Base-by-base conservation (phyloP, 37 sponge, comb jelly and placozoan species). In the Aplysina aerophoba region DNA sequence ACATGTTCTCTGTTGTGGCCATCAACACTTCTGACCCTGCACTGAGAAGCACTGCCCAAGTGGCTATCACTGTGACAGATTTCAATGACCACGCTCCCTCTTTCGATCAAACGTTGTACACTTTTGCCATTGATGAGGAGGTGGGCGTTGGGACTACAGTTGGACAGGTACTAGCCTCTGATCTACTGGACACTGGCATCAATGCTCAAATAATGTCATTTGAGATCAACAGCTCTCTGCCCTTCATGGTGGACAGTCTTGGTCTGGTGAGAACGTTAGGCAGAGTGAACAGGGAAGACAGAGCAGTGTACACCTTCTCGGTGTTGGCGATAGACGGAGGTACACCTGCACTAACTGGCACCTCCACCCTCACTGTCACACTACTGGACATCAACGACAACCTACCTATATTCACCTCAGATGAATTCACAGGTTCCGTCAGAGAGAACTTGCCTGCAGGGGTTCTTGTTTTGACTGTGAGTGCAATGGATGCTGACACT, bases 291-390 rank as follows among this genome's bases (percentile, higher is more conserved):
- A 61, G 87, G 34, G 93, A 93, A 73, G 24, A 16, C 5, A 31
- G 24, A 31, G 63, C 65, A 0, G 19, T 16, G 2, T 83, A 88
- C 33, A 27, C 58, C 0, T 79, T 90, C 16, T 66, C 55, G 1
- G 86, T 94, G n/a, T 28, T 79, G 28, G 94, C 94, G 37, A 85
- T 55, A 24, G 94, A 94, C 73, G 84, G 71, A 16, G 94, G 94
- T 1, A 61, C 38, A 34, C 91, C 94, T 0, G 33, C 89, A 27
- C 83, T 85, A 0, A 68, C 89, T 57, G 86, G 86, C n/a, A 71
- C 81, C 24, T 80, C 83, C n/a, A 53, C 24, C 16, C 78, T 89
- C 35, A 89, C 82, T 13, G 80, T 94, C 31, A 81, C 61, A 2
- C 77, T 94, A 3, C 59, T 66, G 54, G 89, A 94, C 71, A 61